Conservation (phyloP, 2,888 invertebrate species). For the Lycaena phlaeas region DNA sequence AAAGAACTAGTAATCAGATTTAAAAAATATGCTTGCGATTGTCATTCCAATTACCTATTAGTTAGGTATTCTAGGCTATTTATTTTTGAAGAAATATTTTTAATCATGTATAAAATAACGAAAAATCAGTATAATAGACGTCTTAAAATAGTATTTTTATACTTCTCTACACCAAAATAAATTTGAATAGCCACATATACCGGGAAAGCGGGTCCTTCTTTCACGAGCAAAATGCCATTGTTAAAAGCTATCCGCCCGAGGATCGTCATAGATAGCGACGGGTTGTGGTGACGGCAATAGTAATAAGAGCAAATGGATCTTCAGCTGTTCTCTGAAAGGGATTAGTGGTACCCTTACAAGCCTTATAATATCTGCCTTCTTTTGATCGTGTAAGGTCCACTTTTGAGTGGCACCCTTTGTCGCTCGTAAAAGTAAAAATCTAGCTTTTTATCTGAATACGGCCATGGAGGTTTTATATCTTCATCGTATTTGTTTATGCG, state of each 20-base stretch:
- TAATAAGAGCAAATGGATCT: constrained; percentile 42
- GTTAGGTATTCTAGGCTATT: too few relatives aligned
- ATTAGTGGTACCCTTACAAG: constrained; percentile 15
- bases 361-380: neutral
- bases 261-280: constrained; percentile 34
- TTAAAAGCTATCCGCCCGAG: constrained; percentile 23
- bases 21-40: too few relatives aligned
- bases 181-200: too few relatives aligned
- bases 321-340: constrained; percentile 27
- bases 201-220: neutral
- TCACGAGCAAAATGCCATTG: constrained; percentile 7
- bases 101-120: too few relatives aligned
- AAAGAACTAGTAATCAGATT: too few relatives aligned
- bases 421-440: constrained; percentile 2
- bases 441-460: constrained; percentile 1
- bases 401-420: neutral
- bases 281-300: constrained; percentile 41
- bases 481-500: too few relatives aligned
- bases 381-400: neutral
- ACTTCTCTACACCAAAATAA: too few relatives aligned
- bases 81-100: too few relatives aligned
- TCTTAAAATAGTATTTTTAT: too few relatives aligned
- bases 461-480: too few relatives aligned
- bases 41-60: too few relatives aligned
- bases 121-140: too few relatives aligned